Base-by-base conservation (phyloP, 2,113 vertebrate genomes). In the Ameiurus melas region DNA sequence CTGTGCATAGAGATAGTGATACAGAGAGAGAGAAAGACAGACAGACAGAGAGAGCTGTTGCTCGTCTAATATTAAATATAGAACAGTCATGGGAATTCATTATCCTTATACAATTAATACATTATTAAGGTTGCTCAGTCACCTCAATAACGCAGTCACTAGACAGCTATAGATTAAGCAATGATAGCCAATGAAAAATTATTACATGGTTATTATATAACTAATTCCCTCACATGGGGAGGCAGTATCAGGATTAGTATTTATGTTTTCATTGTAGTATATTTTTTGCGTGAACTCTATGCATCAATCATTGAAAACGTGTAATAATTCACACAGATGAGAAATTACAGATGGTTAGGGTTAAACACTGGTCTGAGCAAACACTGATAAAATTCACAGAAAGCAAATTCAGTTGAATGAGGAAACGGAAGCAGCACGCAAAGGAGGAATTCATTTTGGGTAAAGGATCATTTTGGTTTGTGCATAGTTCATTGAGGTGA, bases 71-170 rank as follows among this genome's bases (percentile, higher is more conserved):
- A 86, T 83, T 70, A 85, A 89, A 81, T 33, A 87, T 75, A 89
- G 83, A 70, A 3, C 14, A 68, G 39, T 79, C 87, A 53, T 27
- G 66, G 88, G 90, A 90, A 87, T 77, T 87, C 39, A 55, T 70
- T 86, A 79, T 68, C 70, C 17, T 66, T 85, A 88, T 36, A 64
- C 70, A 91, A 87, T 91, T 91, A 91, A 85, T 71, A 66, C 16
- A 84, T 51, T 14, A 77, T 36, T 85, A 8, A 47, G 64, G 30
- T 80, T 60, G 2, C 70, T 80, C 90, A n/a, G n/a, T 60, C 33
- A 83, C 80, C 53, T 57, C 66, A 9, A 33, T 62, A 83, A 19
- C 19, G 22, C 36, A 30, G 22, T 60, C 53, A 43, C 71, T 64
- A 20, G 57, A 51, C 57, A 3, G 73, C 60, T 47, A 71, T 60